Conservation (phyloP, 1,140 invertebrate genomes). For the Drosophila mayri region DNA sequence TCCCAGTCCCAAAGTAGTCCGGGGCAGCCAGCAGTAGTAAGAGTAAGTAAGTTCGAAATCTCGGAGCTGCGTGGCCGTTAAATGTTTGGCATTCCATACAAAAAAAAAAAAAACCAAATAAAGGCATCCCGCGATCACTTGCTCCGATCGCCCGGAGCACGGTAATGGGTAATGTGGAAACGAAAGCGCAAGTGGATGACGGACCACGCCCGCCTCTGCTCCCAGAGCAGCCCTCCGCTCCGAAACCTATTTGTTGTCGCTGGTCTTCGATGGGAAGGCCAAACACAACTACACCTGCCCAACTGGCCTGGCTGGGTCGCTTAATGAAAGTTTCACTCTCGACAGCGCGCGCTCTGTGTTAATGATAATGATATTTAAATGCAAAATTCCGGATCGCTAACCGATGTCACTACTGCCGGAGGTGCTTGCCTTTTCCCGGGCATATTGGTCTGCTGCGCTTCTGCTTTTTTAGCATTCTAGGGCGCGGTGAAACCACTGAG, state of each 20-base stretch:
- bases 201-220: constrained; percentile 19
- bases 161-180: constrained; percentile 52
- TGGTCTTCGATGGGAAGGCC: constrained; percentile 22
- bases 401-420: constrained; percentile 5
- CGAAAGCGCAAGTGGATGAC: constrained; percentile 67
- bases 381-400: constrained; percentile 28
- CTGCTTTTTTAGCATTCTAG: constrained; percentile 57
- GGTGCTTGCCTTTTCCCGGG: constrained; percentile 6
- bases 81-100: constrained; percentile 68
- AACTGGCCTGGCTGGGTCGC: constrained; percentile 5
- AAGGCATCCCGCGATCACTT: constrained; percentile 57
- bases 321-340: constrained; percentile 41
- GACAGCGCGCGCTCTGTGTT: background rate
- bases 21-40: background rate
- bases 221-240: constrained; percentile 18
- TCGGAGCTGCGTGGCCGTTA: constrained; percentile 8
- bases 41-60: background rate
- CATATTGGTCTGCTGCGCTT: constrained; percentile 4
- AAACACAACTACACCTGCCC: constrained; percentile 19
- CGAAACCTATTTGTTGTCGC: constrained; percentile 34
- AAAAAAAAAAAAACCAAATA: constrained; percentile 47
- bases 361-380: constrained; percentile 36
- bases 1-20: constrained; percentile 18
- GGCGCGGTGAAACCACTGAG: constrained; percentile 46
- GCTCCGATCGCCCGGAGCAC: constrained; percentile 32